Percentiles rank a stretch among this genome's conserved stretches.
Evolutionary conservation across 2,797 vertebrate genomes (phyloP).

Genomic region (Sylvia borin): DNA sequence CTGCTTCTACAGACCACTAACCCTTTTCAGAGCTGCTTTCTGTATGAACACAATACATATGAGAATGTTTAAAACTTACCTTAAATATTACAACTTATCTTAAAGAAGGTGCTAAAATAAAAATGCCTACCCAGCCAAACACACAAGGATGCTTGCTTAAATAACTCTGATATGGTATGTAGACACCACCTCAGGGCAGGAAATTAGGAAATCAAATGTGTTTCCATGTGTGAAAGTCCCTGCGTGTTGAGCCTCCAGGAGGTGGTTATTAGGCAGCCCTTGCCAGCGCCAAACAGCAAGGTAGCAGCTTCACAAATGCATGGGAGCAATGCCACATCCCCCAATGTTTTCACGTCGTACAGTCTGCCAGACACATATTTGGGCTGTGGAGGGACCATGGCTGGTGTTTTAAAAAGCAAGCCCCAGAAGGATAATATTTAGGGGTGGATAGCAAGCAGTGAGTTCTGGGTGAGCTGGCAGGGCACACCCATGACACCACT

Average conservation of each 20-base stretch:
- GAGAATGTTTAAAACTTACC: background rate
- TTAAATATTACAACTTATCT: background rate
- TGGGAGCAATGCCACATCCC: background rate
- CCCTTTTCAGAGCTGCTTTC: background rate
- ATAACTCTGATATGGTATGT: background rate
- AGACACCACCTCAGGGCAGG: background rate
- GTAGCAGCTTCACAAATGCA: background rate
- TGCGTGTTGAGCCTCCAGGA: fast-evolving
- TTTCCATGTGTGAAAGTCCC: background rate
- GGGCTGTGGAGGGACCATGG: fast-evolving
- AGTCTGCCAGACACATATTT: background rate
- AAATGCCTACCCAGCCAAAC: background rate
- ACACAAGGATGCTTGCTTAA: background rate
- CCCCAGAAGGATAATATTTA: background rate
- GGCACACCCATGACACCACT: fast-evolving
- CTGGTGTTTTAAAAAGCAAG: background rate
- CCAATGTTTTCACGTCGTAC: background rate
- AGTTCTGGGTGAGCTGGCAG: background rate
- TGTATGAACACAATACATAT: fast-evolving
- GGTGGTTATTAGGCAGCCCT: background rate
- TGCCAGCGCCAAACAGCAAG: fast-evolving
- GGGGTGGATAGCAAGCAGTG: fast-evolving
- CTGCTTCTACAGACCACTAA: background rate
- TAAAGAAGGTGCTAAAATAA: background rate
- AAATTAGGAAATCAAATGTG: background rate